Conservation (phyloP, 2,113 vertebrate genomes). For the Tragelaphus scriptus region DNA sequence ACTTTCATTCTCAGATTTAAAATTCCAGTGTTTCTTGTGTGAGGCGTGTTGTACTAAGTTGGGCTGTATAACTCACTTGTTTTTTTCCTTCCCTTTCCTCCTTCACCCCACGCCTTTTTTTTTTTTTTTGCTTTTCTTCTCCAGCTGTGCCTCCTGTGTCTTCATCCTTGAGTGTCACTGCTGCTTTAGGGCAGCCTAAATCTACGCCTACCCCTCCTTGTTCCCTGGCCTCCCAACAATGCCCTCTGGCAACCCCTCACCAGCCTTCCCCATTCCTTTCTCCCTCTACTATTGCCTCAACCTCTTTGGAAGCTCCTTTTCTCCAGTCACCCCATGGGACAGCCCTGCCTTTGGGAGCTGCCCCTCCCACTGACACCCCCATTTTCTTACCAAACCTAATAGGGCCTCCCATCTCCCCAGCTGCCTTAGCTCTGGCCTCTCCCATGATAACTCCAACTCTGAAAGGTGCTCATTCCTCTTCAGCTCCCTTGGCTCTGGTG, state of each 20-base stretch:
- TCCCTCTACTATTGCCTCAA: conserved; percentile 78
- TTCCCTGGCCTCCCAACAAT: conserved; percentile 42
- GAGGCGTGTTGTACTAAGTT: conserved; percentile 45
- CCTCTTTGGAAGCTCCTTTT: conserved; percentile 55
- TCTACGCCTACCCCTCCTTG: conserved; percentile 70
- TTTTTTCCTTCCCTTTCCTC: neutral
- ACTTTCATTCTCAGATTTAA: conserved; percentile 50
- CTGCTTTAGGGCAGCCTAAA: conserved; percentile 80
- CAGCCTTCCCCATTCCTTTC: conserved; percentile 78
- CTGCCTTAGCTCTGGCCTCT: conserved; percentile 65
- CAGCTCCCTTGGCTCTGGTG: conserved; percentile 59
- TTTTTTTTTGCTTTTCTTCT: conserved; percentile 71
- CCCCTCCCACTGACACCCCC: conserved; percentile 18
- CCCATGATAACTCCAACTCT: conserved; percentile 58
- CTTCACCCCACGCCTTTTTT: neutral
- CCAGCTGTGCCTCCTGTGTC: conserved; percentile 80
- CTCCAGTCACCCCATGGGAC: conserved; percentile 57
- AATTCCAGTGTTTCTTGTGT: conserved; percentile 39
- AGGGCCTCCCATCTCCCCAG: conserved; percentile 71
- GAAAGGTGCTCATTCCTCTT: conserved; percentile 51
- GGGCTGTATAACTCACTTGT: conserved; percentile 56
- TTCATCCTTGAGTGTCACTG: conserved; percentile 73
- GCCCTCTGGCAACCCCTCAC: conserved; percentile 80
- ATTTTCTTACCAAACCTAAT: conserved; percentile 63
- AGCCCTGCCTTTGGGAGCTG: conserved; percentile 27